Evolutionary conservation across 2,797 vertebrate genomes (phyloP).

Genomic region (Melanotaenia maccullochi): DNA sequence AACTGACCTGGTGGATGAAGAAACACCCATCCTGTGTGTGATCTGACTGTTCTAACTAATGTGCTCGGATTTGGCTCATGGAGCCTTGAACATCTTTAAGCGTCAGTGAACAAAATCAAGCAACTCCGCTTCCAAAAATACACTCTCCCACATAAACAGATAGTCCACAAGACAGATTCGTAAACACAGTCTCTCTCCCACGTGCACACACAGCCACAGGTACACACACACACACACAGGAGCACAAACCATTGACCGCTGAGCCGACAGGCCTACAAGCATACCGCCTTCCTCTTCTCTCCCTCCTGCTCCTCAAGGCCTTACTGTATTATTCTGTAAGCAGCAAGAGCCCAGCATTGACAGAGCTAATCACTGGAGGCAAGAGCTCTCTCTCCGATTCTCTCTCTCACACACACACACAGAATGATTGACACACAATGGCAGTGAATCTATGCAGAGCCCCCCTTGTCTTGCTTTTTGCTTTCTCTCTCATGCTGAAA

Average conservation of each 20-base stretch:
- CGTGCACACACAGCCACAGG: constrained; percentile 18
- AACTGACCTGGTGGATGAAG: constrained; percentile 53
- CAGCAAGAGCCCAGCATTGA: constrained; percentile 75
- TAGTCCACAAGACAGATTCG: constrained; percentile 43
- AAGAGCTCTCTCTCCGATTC: constrained; percentile 64
- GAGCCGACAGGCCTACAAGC: constrained; percentile 60
- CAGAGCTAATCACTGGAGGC: constrained; percentile 81
- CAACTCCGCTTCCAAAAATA: constrained; percentile 61
- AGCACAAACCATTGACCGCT: constrained; percentile 61
- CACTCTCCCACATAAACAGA: constrained; percentile 51
- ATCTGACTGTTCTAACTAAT: constrained; percentile 23
- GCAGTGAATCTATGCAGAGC: constrained; percentile 83
- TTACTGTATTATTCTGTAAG: constrained; percentile 80
- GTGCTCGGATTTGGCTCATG: constrained; percentile 23
- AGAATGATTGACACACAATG: constrained; percentile 88
- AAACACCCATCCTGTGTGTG: constrained; percentile 13
- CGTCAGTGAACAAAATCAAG: constrained; percentile 46
- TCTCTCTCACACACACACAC: constrained; percentile 56
- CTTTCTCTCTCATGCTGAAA: constrained; percentile 79
- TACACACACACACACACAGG: constrained; percentile 27
- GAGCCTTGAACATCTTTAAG: constrained; percentile 39
- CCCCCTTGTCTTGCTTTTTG: constrained; percentile 76
- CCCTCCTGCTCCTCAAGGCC: constrained; percentile 75
- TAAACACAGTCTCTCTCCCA: constrained; percentile 43
- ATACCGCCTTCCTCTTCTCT: constrained; percentile 66